phyloP scores from a whole-genome alignment of 2,113 vertebrate genomes.

The Galemys pyrenaicus region DNA sequence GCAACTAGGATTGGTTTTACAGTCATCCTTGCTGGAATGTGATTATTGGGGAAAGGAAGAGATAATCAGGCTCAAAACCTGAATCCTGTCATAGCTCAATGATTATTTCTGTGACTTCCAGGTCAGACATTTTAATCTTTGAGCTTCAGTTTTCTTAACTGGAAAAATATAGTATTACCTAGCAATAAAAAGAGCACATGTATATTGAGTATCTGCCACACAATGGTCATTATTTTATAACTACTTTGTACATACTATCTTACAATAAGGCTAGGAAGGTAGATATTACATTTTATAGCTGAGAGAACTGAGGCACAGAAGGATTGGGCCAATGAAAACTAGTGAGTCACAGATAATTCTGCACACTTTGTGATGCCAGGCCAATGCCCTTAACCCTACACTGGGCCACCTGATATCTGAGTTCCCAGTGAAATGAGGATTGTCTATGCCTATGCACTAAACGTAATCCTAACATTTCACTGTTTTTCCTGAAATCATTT shows the following conservation, averaged over 20 bases:
- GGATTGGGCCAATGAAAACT: background rate
- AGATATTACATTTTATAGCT: background rate
- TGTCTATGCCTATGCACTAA: background rate
- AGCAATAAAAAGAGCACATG: background rate
- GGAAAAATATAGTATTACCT: background rate
- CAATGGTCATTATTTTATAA: background rate
- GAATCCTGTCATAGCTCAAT: background rate
- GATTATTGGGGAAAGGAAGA: background rate
- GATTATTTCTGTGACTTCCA: conserved; percentile 42
- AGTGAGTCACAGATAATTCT: background rate
- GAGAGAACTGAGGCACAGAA: background rate
- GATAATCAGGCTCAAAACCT: background rate
- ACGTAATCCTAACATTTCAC: background rate
- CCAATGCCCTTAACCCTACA: background rate
- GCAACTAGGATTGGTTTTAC: conserved; percentile 13
- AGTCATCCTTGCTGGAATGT: background rate
- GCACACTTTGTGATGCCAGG: background rate
- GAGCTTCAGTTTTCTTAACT: background rate
- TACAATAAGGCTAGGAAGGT: background rate
- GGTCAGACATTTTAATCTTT: background rate
- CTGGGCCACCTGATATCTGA: background rate
- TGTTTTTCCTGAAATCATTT: background rate
- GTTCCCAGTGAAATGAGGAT: background rate
- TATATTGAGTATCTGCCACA: background rate
- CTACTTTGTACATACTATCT: background rate